A percentile compares a stretch with the other conserved stretches of the same genome.
These are phyloP conservation scores for Propithecus perrieri DNA, from an alignment of 2,797 vertebrate genomes.

Conservation along the genomic window DNA sequence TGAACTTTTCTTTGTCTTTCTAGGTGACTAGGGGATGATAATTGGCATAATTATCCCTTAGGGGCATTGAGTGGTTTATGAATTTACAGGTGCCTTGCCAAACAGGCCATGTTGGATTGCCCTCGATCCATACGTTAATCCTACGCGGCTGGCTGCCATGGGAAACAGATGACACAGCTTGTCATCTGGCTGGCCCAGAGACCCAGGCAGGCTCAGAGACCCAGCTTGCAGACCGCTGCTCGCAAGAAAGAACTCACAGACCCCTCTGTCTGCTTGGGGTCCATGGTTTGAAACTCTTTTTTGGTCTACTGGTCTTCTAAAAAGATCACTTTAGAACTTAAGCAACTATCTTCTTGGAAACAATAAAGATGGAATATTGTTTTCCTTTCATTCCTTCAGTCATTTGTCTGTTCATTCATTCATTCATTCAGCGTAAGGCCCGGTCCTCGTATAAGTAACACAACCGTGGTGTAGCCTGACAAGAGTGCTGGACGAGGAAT, in stretches of 20 bases:
- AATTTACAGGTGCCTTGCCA: background rate
- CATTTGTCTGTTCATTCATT: background rate
- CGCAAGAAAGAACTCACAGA: background rate
- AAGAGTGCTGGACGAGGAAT: background rate
- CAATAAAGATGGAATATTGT: background rate
- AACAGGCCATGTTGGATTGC: background rate
- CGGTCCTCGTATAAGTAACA: background rate
- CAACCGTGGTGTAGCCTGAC: too few species aligned
- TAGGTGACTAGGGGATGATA: background rate
- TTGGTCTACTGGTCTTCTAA: background rate
- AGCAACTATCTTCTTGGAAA: conserved; percentile 22
- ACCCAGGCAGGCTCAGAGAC: background rate
- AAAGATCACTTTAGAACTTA: background rate
- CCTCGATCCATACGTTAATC: background rate
- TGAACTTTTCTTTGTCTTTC: background rate
- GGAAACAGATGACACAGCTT: background rate
- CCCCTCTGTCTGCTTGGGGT: background rate
- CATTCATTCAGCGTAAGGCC: background rate
- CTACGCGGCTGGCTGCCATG: background rate
- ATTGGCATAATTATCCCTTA: background rate
- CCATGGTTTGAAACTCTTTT: background rate
- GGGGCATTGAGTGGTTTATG: background rate
- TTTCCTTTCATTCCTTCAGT: background rate
- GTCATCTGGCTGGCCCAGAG: background rate
- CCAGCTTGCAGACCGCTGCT: background rate